Evolutionary conservation across 2,797 vertebrate genomes (phyloP).

Genomic region (Molossus molossus): DNA sequence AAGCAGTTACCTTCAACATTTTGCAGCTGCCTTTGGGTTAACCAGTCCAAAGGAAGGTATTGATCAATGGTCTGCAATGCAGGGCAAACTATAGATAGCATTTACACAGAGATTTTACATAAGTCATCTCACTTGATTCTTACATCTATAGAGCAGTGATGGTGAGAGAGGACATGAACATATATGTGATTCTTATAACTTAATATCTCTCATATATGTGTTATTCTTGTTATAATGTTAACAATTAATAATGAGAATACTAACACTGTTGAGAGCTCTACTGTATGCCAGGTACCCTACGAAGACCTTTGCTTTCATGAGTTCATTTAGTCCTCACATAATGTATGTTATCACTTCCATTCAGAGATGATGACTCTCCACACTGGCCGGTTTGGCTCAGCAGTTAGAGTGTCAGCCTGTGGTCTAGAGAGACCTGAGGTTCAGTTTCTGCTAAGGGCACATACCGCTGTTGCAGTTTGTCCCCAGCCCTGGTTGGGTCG

Average conservation of each 20-base stretch:
- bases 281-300: not conserved
- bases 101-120: not conserved
- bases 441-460: too few relatives aligned
- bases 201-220: not conserved
- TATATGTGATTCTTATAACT: slow-evolving; percentile 16
- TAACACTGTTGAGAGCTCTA: not conserved
- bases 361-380: slow-evolving; percentile 16
- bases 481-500: too few relatives aligned
- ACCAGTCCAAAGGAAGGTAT: not conserved
- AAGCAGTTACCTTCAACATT: not conserved
- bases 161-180: not conserved
- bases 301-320: slow-evolving; percentile 8
- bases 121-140: not conserved
- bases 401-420: too few relatives aligned
- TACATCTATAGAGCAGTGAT: not conserved
- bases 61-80: not conserved
- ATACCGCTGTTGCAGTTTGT: too few relatives aligned
- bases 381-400: too few relatives aligned
- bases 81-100: not conserved
- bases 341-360: not conserved
- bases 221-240: not conserved
- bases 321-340: not conserved
- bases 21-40: slow-evolving; percentile 38
- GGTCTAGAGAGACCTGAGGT: too few relatives aligned
- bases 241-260: not conserved